Conservation (phyloP, 92 coral and sea anemone genomes). For the Galaxea fascicularis region DNA sequence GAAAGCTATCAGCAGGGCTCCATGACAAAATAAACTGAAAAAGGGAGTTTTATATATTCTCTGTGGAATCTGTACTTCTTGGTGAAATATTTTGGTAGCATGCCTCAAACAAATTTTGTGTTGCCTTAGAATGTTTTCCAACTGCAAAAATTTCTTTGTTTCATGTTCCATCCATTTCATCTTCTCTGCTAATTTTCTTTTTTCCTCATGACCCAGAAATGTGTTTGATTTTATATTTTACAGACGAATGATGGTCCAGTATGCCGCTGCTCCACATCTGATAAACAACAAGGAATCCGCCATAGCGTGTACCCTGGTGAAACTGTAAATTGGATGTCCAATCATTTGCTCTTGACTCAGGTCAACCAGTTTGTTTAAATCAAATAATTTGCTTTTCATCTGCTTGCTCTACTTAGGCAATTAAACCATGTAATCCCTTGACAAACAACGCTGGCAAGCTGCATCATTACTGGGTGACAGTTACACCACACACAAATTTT, state of each 20-base stretch:
- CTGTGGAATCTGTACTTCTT: too few species aligned
- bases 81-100: too few species aligned
- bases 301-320: constrained; percentile 95
- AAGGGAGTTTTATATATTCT: too few species aligned
- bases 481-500: constrained; percentile 94
- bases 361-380: background rate
- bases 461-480: constrained; percentile 95
- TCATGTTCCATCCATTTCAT: too few species aligned
- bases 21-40: too few species aligned
- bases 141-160: too few species aligned
- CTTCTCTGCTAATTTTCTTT: too few species aligned
- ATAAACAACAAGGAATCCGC: constrained; percentile 81
- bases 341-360: background rate
- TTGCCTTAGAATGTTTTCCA: too few species aligned
- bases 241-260: constrained; percentile 95
- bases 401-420: constrained; percentile 30
- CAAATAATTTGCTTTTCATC: background rate
- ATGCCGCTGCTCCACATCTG: constrained; percentile 86
- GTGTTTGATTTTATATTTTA: background rate
- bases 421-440: constrained; percentile 73
- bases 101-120: too few species aligned
- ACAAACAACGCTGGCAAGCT: constrained; percentile 78
- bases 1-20: too few species aligned
- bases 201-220: background rate
- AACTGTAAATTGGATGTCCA: constrained; percentile 59